Evolutionary conservation across 2,113 vertebrate genomes (phyloP).

Genomic region (Rafetus swinhoei): DNA sequence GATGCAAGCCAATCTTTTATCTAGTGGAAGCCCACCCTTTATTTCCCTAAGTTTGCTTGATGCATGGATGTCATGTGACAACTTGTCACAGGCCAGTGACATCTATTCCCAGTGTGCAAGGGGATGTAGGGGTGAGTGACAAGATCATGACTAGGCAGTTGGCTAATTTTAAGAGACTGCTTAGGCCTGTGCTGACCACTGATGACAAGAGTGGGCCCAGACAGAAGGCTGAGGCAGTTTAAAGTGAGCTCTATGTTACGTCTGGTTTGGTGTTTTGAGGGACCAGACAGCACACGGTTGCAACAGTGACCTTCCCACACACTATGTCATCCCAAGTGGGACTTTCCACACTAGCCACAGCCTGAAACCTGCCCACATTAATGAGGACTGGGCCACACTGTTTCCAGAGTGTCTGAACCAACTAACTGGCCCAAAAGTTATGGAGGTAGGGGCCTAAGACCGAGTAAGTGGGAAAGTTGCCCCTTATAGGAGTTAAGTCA

Average conservation of each 20-base stretch:
- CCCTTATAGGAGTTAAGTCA: neutral
- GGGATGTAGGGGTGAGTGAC: neutral
- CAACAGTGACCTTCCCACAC: neutral
- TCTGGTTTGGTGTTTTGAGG: neutral
- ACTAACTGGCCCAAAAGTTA: neutral
- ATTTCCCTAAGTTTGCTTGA: slow-evolving; percentile 11
- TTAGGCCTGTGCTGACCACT: neutral
- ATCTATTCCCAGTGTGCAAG: slow-evolving; percentile 13
- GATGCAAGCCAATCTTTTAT: slow-evolving; percentile 24
- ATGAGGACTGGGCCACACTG: neutral
- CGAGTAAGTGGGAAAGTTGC: neutral
- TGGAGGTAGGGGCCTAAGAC: accelerated
- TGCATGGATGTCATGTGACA: slow-evolving; percentile 6
- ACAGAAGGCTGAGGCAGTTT: neutral
- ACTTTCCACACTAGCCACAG: neutral
- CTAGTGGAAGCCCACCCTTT: neutral
- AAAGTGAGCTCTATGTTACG: accelerated
- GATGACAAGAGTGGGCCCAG: neutral
- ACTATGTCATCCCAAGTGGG: neutral
- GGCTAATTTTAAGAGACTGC: slow-evolving; percentile 25
- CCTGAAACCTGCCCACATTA: neutral
- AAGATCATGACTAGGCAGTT: slow-evolving; percentile 4
- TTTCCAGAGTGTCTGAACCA: neutral
- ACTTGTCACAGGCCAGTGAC: slow-evolving; percentile 2
- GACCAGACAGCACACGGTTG: accelerated